Percentiles rank a stretch among this genome's conserved stretches.
Conservation (phyloP, 2,888 invertebrate genomes). For the Ophion ventricosus region DNA sequence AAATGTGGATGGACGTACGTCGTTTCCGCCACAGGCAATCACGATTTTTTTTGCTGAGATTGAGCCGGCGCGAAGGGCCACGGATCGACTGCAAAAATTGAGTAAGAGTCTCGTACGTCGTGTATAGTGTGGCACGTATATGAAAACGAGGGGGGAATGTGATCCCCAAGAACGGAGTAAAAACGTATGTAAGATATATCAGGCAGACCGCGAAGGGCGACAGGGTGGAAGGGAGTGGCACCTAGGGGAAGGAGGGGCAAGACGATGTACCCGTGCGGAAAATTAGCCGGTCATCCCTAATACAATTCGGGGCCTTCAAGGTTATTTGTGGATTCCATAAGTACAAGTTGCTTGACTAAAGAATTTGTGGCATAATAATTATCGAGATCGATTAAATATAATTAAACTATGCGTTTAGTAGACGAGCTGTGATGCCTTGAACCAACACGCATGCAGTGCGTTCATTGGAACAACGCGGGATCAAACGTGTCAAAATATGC, state of each 20-base stretch:
- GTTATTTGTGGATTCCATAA: too few relatives aligned
- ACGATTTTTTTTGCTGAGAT: slow-evolving; percentile 35
- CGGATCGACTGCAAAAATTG: slow-evolving; percentile 40
- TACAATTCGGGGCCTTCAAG: too few relatives aligned
- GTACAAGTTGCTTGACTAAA: too few relatives aligned
- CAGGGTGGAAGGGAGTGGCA: neutral
- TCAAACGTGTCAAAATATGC: too few relatives aligned
- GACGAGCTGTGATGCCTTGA: too few relatives aligned
- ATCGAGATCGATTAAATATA: too few relatives aligned
- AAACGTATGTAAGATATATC: slow-evolving; percentile 21
- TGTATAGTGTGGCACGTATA: neutral
- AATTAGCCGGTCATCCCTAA: too few relatives aligned
- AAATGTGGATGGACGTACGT: slow-evolving; percentile 14
- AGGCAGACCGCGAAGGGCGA: neutral
- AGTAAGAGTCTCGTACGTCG: slow-evolving; percentile 7
- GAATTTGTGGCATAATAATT: too few relatives aligned
- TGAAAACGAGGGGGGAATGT: slow-evolving; percentile 1
- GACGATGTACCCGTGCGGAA: too few relatives aligned
- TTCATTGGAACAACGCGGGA: too few relatives aligned
- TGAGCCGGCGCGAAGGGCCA: slow-evolving; percentile 2
- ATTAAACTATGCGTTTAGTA: too few relatives aligned
- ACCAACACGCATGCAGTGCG: too few relatives aligned
- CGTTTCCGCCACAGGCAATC: slow-evolving; percentile 57
- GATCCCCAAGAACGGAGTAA: slow-evolving; percentile 16
- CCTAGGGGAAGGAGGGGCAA: neutral